Evolutionary conservation across 2,888 invertebrate species (phyloP).

Genomic region (Horisme vitalbata): DNA sequence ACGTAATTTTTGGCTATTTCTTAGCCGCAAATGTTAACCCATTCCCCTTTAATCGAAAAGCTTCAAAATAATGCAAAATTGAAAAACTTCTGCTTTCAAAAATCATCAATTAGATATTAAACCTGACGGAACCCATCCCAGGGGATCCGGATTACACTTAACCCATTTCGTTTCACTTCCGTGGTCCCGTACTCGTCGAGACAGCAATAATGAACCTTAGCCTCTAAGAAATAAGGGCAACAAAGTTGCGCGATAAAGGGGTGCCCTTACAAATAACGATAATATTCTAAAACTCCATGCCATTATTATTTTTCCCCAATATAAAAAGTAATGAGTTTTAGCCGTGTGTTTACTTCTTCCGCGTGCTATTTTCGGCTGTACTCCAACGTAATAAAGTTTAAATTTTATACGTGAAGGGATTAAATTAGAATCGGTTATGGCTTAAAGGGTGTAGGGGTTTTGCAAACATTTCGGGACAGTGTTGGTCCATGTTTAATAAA

Average conservation of each 20-base stretch:
- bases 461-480: constrained; percentile 39
- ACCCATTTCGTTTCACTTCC: constrained; percentile 31
- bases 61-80: neutral
- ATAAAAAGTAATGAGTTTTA: constrained; percentile 61
- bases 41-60: neutral
- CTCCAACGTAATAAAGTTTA: constrained; percentile 40
- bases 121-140: constrained; percentile 10
- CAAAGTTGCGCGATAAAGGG: constrained; percentile 39
- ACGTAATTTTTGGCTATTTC: too few species aligned
- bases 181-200: constrained; percentile 14
- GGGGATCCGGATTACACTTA: constrained; percentile 20
- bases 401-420: constrained; percentile 34
- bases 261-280: constrained; percentile 50
- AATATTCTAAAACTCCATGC: constrained; percentile 52
- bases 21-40: neutral
- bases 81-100: constrained; percentile 1
- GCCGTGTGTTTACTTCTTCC: constrained; percentile 29
- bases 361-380: constrained; percentile 35
- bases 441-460: constrained; percentile 35
- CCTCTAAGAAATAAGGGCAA: constrained; percentile 37
- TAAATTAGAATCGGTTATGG: constrained; percentile 46
- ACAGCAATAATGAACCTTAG: constrained; percentile 25
- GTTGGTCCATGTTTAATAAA: constrained; percentile 37
- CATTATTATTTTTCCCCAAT: constrained; percentile 59
- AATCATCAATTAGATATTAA: constrained; percentile 15